A percentile compares a stretch with the other conserved stretches of the same genome.
Evolutionary conservation across 2,888 invertebrate species (phyloP).

Genomic region (Tolmerus cingulatus): DNA sequence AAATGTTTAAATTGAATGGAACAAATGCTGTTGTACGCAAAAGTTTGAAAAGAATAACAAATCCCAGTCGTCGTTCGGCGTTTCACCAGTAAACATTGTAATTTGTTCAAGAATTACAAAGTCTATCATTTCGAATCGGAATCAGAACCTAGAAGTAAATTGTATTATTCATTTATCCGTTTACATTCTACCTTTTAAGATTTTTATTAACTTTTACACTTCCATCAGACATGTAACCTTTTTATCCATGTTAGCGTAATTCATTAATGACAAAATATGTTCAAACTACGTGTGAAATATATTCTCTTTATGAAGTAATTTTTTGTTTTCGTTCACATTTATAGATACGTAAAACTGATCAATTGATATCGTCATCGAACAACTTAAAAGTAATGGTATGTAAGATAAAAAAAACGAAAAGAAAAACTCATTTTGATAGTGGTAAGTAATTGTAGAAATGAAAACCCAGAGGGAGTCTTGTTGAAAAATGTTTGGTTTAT

Average conservation of each 20-base stretch:
- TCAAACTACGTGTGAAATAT: background rate
- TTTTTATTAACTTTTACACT: background rate
- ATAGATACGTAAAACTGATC: background rate
- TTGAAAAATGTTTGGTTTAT: slow-evolving; percentile 5
- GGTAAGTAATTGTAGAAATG: background rate
- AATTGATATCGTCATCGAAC: too few species aligned
- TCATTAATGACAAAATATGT: background rate
- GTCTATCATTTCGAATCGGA: background rate
- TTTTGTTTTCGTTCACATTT: background rate
- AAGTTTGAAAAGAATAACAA: background rate
- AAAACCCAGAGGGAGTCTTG: background rate
- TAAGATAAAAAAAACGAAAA: background rate
- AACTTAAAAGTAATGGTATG: background rate
- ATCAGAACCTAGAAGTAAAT: background rate
- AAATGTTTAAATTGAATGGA: background rate
- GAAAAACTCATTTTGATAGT: background rate
- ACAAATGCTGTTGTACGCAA: background rate
- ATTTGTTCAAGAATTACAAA: background rate
- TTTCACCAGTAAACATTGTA: background rate
- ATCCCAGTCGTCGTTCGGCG: background rate
- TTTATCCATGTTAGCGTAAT: background rate
- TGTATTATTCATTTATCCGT: background rate
- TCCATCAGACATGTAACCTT: background rate
- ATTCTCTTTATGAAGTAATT: background rate
- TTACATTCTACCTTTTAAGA: background rate